phyloP scores from a whole-genome alignment of 2,888 invertebrate genomes.

The Rapana venosa region DNA sequence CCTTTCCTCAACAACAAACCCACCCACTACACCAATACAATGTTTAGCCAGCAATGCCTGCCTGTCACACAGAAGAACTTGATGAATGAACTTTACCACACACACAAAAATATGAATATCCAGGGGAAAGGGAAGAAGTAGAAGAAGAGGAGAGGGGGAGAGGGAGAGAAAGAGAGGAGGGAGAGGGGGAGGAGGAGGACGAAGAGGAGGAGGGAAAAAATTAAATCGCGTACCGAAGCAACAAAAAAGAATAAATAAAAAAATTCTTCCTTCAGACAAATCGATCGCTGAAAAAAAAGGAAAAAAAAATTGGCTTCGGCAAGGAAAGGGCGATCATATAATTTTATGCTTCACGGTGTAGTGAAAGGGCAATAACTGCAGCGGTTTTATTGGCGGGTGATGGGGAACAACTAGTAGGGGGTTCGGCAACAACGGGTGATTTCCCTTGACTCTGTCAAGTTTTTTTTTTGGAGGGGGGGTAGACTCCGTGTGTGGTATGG shows the following conservation, averaged over 20 bases:
- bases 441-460: background rate
- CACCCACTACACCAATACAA: too few species aligned
- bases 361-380: slow-evolving; percentile 13
- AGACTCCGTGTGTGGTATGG: too few species aligned
- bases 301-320: background rate
- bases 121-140: too few species aligned
- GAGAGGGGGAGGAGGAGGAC: background rate
- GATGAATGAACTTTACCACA: too few species aligned
- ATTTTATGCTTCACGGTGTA: slow-evolving; percentile 17
- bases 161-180: background rate
- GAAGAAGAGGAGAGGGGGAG: too few species aligned
- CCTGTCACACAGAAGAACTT: too few species aligned
- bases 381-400: slow-evolving; percentile 15
- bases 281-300: background rate
- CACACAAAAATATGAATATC: too few species aligned
- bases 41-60: too few species aligned
- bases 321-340: background rate
- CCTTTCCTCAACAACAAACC: too few species aligned
- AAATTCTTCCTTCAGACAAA: background rate
- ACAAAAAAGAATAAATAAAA: background rate
- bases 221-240: background rate
- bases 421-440: background rate
- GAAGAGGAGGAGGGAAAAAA: too few species aligned
- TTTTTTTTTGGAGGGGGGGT: too few species aligned
- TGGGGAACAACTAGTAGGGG: background rate